Conservation (phyloP, 2,797 vertebrate species). For the Sebastes elongatus region DNA sequence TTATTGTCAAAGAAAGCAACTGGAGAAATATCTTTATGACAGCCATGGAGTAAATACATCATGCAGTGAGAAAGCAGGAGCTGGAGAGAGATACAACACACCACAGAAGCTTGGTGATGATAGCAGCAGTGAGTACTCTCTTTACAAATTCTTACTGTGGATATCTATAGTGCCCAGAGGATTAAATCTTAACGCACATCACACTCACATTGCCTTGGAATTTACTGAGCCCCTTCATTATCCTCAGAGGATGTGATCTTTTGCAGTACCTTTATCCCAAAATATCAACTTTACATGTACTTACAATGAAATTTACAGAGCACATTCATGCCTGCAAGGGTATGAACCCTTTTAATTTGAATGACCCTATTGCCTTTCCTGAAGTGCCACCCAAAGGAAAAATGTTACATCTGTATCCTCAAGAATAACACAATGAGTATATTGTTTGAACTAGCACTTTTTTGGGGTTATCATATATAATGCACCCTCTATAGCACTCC, state of each 20-base stretch:
- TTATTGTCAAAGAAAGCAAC: background rate
- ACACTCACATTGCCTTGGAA: background rate
- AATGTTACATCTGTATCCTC: background rate
- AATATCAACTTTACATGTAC: background rate
- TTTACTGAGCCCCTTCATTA: background rate
- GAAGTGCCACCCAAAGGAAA: background rate
- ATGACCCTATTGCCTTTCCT: no score
- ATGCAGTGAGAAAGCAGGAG: background rate
- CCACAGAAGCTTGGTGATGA: constrained; percentile 2
- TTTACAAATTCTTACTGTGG: background rate
- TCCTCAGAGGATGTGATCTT: background rate
- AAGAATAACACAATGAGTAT: background rate
- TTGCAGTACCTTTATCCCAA: background rate
- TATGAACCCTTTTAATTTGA: background rate
- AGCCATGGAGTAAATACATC: constrained; percentile 1
- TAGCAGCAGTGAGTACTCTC: constrained; percentile 33
- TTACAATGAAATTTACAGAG: background rate
- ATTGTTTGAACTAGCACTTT: background rate
- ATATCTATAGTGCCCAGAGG: background rate
- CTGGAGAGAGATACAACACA: constrained; percentile 9
- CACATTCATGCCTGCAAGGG: background rate
- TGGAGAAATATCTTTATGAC: background rate
- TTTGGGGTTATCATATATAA: background rate
- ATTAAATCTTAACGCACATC: background rate
- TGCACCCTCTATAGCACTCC: background rate